phyloP scores from a whole-genome alignment of 2,797 vertebrate genomes.

The Simalia tracyae region DNA sequence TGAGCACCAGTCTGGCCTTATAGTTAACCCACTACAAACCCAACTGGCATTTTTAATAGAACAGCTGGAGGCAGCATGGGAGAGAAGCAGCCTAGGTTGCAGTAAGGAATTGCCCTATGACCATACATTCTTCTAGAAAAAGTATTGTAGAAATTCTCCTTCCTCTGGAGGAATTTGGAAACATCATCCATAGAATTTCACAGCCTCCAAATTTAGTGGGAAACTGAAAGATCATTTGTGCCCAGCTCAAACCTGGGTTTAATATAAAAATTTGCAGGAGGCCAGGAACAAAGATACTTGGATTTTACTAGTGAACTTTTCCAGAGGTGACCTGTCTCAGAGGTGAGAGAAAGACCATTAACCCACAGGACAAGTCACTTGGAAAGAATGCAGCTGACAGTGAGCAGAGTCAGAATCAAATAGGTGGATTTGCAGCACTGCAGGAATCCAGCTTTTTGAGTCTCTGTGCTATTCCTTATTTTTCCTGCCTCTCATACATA shows the following conservation, averaged over 20 bases:
- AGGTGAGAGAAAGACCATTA: not conserved
- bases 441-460: not conserved
- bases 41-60: not conserved
- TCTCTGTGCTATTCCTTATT: not conserved
- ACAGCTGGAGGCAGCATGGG: not conserved
- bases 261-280: not conserved
- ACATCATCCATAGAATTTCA: not conserved
- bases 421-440: not conserved
- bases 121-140: not conserved
- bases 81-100: not conserved
- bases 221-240: not conserved
- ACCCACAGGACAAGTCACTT: not conserved
- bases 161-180: no score
- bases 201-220: not conserved
- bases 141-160: not conserved
- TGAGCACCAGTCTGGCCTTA: not conserved
- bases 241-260: not conserved
- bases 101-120: not conserved
- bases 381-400: not conserved
- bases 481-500: not conserved
- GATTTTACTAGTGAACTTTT: not conserved
- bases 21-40: not conserved
- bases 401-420: not conserved
- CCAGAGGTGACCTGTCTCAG: not conserved
- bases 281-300: not conserved